phyloP scores from a whole-genome alignment of 2,797 vertebrate species.

The Esox lucius region DNA sequence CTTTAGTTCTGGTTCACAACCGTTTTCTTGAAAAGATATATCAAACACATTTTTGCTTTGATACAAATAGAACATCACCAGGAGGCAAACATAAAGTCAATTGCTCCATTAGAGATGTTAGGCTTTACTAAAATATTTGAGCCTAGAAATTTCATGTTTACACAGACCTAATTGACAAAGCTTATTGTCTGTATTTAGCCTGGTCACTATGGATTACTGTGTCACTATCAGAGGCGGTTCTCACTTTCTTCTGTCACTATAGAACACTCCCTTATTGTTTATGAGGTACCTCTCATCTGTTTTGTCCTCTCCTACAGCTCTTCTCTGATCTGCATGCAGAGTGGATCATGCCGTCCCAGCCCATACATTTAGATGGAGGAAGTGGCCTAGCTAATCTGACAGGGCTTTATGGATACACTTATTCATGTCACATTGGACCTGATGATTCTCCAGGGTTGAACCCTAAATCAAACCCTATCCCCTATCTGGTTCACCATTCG shows the following conservation, averaged over 20 bases:
- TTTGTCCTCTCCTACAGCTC: conserved; percentile 36
- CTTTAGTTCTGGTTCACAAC: not conserved
- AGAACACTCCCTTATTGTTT: not conserved
- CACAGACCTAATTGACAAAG: not conserved
- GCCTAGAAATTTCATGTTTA: not conserved
- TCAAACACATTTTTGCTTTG: not conserved
- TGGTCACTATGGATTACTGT: not conserved
- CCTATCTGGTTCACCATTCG: not conserved
- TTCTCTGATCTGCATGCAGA: conserved; percentile 62
- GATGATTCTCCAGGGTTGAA: conserved; percentile 14
- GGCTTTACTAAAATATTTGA: too few species aligned
- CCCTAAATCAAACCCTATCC: not conserved
- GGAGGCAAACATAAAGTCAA: not conserved
- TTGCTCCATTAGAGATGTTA: not conserved
- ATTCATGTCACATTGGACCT: conserved; percentile 55
- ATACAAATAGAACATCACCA: not conserved
- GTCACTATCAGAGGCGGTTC: too few species aligned
- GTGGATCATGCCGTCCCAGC: conserved; percentile 6
- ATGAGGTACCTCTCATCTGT: not conserved
- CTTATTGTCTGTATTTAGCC: not conserved
- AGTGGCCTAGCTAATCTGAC: conserved; percentile 68
- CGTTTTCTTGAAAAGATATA: not conserved
- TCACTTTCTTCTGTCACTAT: too few species aligned
- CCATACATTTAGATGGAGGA: conserved; percentile 69
- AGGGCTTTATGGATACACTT: conserved; percentile 67